Evolutionary conservation across 2,797 vertebrate genomes (phyloP).

Genomic region (Microtus obscurus): DNA sequence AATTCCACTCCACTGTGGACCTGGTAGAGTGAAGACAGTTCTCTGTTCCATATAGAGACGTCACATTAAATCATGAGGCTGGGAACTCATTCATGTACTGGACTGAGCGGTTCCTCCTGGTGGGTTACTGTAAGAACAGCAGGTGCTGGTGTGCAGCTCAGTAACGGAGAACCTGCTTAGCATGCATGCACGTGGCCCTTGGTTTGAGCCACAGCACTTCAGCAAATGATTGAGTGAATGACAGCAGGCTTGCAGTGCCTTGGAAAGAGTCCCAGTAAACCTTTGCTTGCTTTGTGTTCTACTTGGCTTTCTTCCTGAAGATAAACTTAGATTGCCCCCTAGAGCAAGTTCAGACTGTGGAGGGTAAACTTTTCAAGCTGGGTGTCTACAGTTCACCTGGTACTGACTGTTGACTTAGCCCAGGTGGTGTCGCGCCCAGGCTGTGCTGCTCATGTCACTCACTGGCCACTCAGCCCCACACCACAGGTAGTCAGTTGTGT

Average conservation of each 20-base stretch:
- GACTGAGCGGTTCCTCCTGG: background rate
- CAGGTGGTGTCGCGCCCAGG: accelerated
- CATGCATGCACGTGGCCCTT: background rate
- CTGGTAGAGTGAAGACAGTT: too few species aligned
- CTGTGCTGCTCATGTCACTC: background rate
- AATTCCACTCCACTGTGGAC: background rate
- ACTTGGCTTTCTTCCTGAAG: background rate
- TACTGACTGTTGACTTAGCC: too few species aligned
- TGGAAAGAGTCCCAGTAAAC: background rate
- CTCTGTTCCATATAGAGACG: background rate
- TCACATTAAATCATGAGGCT: background rate
- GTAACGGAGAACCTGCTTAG: background rate
- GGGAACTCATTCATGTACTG: background rate
- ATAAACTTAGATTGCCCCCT: accelerated
- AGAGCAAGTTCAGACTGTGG: background rate
- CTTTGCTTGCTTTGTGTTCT: background rate
- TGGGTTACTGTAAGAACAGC: background rate
- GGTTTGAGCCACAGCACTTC: background rate
- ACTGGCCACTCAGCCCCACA: background rate
- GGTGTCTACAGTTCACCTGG: background rate
- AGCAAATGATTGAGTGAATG: too few species aligned
- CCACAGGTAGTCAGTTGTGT: background rate
- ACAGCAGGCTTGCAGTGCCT: background rate
- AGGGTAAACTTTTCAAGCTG: background rate
- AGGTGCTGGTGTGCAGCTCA: background rate